Base-by-base conservation (phyloP, 1,140 invertebrate genomes). In the Aphelenchoides fujianensis region DNA sequence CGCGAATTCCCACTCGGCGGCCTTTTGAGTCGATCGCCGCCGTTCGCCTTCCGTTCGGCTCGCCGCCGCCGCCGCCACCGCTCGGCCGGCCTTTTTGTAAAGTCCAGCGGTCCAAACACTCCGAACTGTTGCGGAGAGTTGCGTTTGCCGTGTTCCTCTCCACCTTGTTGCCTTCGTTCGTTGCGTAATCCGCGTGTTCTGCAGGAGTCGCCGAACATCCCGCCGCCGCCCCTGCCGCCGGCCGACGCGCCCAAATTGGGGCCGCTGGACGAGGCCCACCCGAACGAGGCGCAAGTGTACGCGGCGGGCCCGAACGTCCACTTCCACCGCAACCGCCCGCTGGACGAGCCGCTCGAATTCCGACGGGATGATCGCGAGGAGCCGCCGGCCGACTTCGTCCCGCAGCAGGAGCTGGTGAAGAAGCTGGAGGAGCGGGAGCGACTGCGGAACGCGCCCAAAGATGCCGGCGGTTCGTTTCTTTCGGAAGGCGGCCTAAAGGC, bases 341-440 rank as follows among this genome's bases (percentile, higher is more conserved):
- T 19, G 0, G 27, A 73, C 3, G 62, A 27, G 0, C 27, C 34
- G 34, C 30, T 71, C 27, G 64, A 70, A 54, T 71, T 71, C 57
- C 23, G 32, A 28, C 35, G 70, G 12, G 62, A 27, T 1, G n/a
- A 36, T 30, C 28, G 32, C 36, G 32, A 70, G 12, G 7, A 71
- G n/a, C n/a, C 19, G 27, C 28, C 64, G 7, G 41, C n/a, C 9
- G 64, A 48, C 30, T 36, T 67, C 31, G 35, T 71, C 27, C n/a
- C 61, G 0, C 70, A 67, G 5, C 36, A 71, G 28, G 64, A 71
- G 27, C 35, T 71, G 28, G n/a, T 72, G 5, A 71, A 71, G 34
- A 71, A 71, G 30, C n/a, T 71, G 1, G 30, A 71, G 32, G 70
- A 71, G 19, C 30, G 36, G 12, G 34, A 30, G 12, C 31, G n/a